Conservation (phyloP, 1,140 invertebrate genomes). For the Cheumatopsyche charites region DNA sequence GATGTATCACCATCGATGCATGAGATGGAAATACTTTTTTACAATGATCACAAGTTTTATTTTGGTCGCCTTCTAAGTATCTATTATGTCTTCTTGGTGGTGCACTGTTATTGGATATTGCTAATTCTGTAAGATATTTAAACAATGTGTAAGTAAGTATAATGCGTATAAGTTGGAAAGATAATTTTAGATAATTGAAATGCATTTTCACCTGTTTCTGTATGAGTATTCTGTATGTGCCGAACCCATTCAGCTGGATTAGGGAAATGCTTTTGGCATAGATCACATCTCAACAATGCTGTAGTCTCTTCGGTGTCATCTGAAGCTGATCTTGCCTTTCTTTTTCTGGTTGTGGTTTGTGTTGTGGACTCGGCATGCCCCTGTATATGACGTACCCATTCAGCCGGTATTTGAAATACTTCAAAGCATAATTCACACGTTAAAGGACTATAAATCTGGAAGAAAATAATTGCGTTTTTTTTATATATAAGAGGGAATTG, state of each 20-base stretch:
- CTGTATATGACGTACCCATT: slow-evolving; percentile 81
- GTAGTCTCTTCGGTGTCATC: slow-evolving; percentile 72
- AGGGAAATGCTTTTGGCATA: slow-evolving; percentile 80
- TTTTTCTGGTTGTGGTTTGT: slow-evolving; percentile 57
- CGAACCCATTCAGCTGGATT: slow-evolving; percentile 84
- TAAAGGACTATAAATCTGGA: slow-evolving; percentile 70
- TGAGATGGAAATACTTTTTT: slow-evolving; percentile 78
- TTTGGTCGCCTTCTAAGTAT: slow-evolving; percentile 66
- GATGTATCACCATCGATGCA: slow-evolving; percentile 77
- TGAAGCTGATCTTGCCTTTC: slow-evolving; percentile 60
- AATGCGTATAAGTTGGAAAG: no score
- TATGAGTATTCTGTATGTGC: slow-evolving; percentile 81
- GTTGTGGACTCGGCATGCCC: slow-evolving; percentile 65
- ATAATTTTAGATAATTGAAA: no score
- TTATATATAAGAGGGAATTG: no score
- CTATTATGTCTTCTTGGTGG: slow-evolving; percentile 65
- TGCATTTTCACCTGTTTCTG: slow-evolving; percentile 71
- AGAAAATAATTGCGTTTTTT: slow-evolving; percentile 8
- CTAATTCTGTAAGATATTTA: slow-evolving; percentile 66
- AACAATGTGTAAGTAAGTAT: no score
- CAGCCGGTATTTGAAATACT: slow-evolving; percentile 79
- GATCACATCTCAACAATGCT: slow-evolving; percentile 75
- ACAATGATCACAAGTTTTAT: slow-evolving; percentile 73
- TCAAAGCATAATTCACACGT: slow-evolving; percentile 83
- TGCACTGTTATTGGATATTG: slow-evolving; percentile 76